Conservation (phyloP, 1,140 invertebrate genomes). For the Drosophila subobscura region DNA sequence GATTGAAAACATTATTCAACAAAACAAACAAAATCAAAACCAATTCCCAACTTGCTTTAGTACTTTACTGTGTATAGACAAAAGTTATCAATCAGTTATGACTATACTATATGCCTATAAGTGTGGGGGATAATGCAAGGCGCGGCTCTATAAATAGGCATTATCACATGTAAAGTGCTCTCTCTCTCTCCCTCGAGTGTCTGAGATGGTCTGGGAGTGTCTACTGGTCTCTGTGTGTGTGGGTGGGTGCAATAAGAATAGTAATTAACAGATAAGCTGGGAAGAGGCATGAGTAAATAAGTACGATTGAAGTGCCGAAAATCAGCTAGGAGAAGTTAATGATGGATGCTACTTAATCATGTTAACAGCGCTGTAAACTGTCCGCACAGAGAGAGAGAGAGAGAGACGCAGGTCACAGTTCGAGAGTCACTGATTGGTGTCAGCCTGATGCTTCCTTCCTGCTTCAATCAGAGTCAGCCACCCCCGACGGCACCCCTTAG, state of each 20-base stretch:
- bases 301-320: slow-evolving; percentile 34
- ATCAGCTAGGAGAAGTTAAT: slow-evolving; percentile 25
- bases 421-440: slow-evolving; percentile 13
- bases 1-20: slow-evolving; percentile 17
- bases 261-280: slow-evolving; percentile 34
- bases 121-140: slow-evolving; percentile 36
- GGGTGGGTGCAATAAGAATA: slow-evolving; percentile 26
- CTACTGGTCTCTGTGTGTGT: slow-evolving; percentile 18
- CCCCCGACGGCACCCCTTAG: slow-evolving; percentile 3
- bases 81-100: slow-evolving; percentile 58
- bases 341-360: too few relatives aligned
- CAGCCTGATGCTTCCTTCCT: background rate
- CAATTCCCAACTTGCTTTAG: too few relatives aligned
- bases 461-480: slow-evolving; percentile 12
- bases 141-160: slow-evolving; percentile 65
- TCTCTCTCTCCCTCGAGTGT: too few relatives aligned
- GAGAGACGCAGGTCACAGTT: slow-evolving; percentile 36
- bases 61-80: slow-evolving; percentile 1
- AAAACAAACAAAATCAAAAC: slow-evolving; percentile 7
- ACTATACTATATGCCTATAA: slow-evolving; percentile 20
- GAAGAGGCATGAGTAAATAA: background rate
- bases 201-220: too few relatives aligned
- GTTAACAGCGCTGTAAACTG: too few relatives aligned
- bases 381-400: too few relatives aligned
- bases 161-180: slow-evolving; percentile 64